Evolutionary conservation across 2,113 vertebrate genomes (phyloP).

Genomic region (Spea bombifrons): DNA sequence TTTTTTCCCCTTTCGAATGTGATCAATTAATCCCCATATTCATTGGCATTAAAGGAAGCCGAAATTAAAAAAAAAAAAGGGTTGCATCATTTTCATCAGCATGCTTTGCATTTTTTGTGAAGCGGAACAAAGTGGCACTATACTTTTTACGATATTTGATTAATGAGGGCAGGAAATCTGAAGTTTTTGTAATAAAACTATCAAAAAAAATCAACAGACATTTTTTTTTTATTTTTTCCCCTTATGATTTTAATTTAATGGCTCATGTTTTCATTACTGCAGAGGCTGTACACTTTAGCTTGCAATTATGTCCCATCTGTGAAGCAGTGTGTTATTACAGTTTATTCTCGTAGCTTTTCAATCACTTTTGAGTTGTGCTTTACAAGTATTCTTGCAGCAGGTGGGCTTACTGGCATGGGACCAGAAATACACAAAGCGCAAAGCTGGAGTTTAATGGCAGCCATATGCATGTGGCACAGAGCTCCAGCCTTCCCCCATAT

Average conservation of each 20-base stretch:
- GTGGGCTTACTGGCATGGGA: slow-evolving; percentile 79
- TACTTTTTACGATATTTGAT: slow-evolving; percentile 78
- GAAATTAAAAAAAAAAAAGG: slow-evolving; percentile 59
- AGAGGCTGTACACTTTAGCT: slow-evolving; percentile 81
- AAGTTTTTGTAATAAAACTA: slow-evolving; percentile 82
- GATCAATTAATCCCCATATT: slow-evolving; percentile 52
- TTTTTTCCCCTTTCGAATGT: slow-evolving; percentile 50
- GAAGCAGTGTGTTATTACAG: slow-evolving; percentile 82
- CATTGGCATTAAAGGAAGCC: slow-evolving; percentile 55
- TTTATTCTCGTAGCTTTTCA: slow-evolving; percentile 85
- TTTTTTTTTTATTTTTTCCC: slow-evolving; percentile 66
- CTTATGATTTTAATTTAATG: slow-evolving; percentile 86
- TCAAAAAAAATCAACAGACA: slow-evolving; percentile 74
- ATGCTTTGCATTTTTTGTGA: slow-evolving; percentile 64
- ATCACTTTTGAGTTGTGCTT: slow-evolving; percentile 85
- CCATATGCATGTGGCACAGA: slow-evolving; percentile 75
- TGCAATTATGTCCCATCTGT: slow-evolving; percentile 83
- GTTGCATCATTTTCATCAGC: slow-evolving; percentile 73
- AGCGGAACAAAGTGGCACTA: slow-evolving; percentile 70
- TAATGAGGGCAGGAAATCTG: slow-evolving; percentile 82
- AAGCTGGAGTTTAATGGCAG: slow-evolving; percentile 82
- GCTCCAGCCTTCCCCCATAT: slow-evolving; percentile 77
- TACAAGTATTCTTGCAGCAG: slow-evolving; percentile 86
- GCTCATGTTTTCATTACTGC: slow-evolving; percentile 79
- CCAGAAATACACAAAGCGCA: slow-evolving; percentile 80